Base-by-base conservation (phyloP, 2,797 vertebrate genomes). In the Enteromius argenteus region DNA sequence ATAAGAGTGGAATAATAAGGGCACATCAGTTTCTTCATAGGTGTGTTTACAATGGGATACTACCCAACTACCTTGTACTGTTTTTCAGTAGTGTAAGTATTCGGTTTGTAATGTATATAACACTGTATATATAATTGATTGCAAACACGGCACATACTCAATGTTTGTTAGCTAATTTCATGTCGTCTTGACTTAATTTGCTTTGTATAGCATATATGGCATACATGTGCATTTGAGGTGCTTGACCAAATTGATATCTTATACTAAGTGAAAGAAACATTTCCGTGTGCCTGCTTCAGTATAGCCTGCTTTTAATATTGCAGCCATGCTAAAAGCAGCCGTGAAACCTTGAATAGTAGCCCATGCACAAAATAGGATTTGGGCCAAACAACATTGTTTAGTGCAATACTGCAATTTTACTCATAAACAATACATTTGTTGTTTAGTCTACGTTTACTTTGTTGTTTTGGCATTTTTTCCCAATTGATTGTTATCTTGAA, bases 401-500 rank as follows among this genome's bases (percentile, higher is more conserved):
- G n/a, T 64, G 5, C 39, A 78, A 21, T 21, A 23, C 9, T 80
- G 66, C 35, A 44, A 3, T 69, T 42, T 15, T 32, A 32, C 5
- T 81, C 17, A 23, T 62, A 21, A 79, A 71, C 51, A 60, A 60
- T 9, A 60, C 15, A 30, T 42, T 3, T 69, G 19, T 67, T 80
- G n/a, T 51, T 79, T 56, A 56, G 35, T 80, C 32, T 44, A 58
- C 49, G 49, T 67, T 23, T 32, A 49, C 17, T 53, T 68, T 3
- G 27, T n/a, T 56, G 5, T 21, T 30, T 62, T 64, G 23, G 15
- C 1, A 0, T 15, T 21, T 21, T 71, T 42, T 5, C 32, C 21
- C 35, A 68, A 53, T 80, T 69, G 64, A 80, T 69, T 71, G 15
- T 37, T 80, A 17, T 21, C 3, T 56, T 69, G 9, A 30, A 3